phyloP scores from a whole-genome alignment of 2,888 invertebrate genomes.

The Sphaeridia pumilis region DNA sequence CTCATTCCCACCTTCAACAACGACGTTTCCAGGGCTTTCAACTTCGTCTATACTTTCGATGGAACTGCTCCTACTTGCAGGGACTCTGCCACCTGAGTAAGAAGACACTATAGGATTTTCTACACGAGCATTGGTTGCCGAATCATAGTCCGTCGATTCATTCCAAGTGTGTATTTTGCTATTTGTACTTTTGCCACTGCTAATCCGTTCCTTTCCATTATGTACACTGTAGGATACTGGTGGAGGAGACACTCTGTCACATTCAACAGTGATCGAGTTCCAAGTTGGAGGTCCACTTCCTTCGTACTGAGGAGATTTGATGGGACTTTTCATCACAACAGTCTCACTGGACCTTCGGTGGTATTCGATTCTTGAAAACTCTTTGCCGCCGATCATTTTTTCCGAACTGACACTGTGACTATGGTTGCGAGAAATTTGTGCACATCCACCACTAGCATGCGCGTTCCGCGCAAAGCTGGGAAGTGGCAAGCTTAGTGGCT shows the following conservation, averaged over 20 bases:
- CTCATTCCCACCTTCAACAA: neutral
- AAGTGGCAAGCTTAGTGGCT: conserved; percentile 69
- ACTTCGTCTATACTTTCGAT: conserved; percentile 1
- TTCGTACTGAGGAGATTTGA: conserved; percentile 21
- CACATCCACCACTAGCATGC: conserved; percentile 7
- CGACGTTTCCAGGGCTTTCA: conserved; percentile 3
- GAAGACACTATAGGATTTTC: conserved; percentile 1
- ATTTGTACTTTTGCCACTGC: conserved; percentile 23
- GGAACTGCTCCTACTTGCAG: conserved; percentile 3
- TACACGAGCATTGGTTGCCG: neutral
- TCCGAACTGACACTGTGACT: conserved; percentile 12
- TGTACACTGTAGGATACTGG: conserved; percentile 6
- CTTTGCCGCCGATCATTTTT: conserved; percentile 14
- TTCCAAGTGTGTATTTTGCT: conserved; percentile 13
- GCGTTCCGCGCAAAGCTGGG: conserved; percentile 54
- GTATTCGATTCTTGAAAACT: no score
- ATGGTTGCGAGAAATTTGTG: conserved; percentile 5
- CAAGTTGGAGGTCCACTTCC: conserved; percentile 29
- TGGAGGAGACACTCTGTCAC: conserved; percentile 29
- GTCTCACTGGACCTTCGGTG: conserved; percentile 22
- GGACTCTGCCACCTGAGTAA: neutral
- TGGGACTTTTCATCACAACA: conserved; percentile 20
- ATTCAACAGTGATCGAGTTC: conserved; percentile 30
- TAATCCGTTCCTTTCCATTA: conserved; percentile 15
- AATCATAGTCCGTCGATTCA: conserved; percentile 5